Evolutionary conservation across 2,888 invertebrate species (phyloP).

Genomic region (Plagodis pulveraria): DNA sequence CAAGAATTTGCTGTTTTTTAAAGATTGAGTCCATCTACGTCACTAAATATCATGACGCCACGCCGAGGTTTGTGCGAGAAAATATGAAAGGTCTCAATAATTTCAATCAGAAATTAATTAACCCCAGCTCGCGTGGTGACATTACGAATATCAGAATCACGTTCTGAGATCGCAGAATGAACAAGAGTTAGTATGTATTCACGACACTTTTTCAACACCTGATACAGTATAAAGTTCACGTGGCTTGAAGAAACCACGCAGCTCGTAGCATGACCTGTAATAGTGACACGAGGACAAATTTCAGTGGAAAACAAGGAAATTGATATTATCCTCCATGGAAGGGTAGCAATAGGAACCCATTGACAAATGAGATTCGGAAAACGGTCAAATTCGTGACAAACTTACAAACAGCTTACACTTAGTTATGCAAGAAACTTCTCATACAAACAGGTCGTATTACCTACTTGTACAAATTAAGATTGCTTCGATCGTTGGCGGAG

Average conservation of each 20-base stretch:
- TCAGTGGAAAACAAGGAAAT: not conserved
- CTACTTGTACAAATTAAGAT: too few species aligned
- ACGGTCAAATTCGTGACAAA: not conserved
- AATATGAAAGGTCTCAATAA: slow-evolving; percentile 17
- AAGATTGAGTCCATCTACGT: too few species aligned
- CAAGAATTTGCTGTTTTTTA: too few species aligned
- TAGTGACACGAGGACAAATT: too few species aligned
- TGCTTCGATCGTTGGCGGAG: too few species aligned
- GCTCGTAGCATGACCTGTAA: not conserved
- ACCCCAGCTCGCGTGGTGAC: slow-evolving; percentile 17
- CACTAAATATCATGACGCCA: too few species aligned
- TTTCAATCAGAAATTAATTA: slow-evolving; percentile 44
- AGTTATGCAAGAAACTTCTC: too few species aligned
- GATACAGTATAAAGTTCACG: not conserved
- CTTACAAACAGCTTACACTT: not conserved
- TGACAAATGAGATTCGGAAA: not conserved
- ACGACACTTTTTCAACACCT: not conserved
- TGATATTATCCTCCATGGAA: not conserved
- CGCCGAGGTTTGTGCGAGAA: too few species aligned
- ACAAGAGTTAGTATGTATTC: too few species aligned
- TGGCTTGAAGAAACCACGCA: not conserved
- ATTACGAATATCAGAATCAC: slow-evolving; percentile 18
- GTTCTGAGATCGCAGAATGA: slow-evolving; percentile 11
- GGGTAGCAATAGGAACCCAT: not conserved
- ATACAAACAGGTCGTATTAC: too few species aligned